Percentiles rank a stretch among this genome's conserved stretches.
Conservation (phyloP, 2,888 invertebrate species). For the Agonopterix alstromeriana region DNA sequence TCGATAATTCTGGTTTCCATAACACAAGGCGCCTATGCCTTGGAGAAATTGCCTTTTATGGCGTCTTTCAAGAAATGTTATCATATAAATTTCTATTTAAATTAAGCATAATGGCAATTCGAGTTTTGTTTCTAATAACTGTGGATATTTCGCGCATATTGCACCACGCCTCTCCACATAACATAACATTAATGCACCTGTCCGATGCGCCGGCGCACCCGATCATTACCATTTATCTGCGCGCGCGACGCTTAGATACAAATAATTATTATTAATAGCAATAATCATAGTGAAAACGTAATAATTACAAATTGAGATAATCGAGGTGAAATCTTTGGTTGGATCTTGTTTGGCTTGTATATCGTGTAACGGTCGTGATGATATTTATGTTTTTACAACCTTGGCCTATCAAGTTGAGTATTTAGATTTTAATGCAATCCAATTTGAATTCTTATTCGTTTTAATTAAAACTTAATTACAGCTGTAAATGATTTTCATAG, state of each 20-base stretch:
- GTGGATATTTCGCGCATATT: too few species aligned
- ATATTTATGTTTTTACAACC: slow-evolving; percentile 1
- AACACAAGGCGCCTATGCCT: too few species aligned
- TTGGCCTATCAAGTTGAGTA: not conserved
- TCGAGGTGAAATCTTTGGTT: slow-evolving; percentile 29
- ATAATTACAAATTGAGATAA: slow-evolving; percentile 33
- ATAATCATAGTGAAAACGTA: slow-evolving; percentile 34
- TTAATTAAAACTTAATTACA: not conserved
- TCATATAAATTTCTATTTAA: too few species aligned
- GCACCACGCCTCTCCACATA: slow-evolving; percentile 8
- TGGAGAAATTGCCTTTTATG: too few species aligned
- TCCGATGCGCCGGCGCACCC: slow-evolving; percentile 21
- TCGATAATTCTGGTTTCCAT: too few species aligned
- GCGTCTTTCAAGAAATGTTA: too few species aligned
- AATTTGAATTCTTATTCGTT: not conserved
- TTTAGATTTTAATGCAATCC: too few species aligned
- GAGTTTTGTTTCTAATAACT: too few species aligned
- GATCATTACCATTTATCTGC: slow-evolving; percentile 27
- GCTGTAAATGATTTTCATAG: too few species aligned
- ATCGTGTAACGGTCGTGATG: not conserved
- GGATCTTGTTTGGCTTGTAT: not conserved
- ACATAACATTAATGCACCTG: slow-evolving; percentile 15
- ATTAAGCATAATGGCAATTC: too few species aligned
- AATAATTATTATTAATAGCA: slow-evolving; percentile 38
- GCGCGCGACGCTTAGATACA: slow-evolving; percentile 21